Base-by-base conservation (phyloP, 2,113 vertebrate genomes). In the Pseudorhombus dupliciocellatus region DNA sequence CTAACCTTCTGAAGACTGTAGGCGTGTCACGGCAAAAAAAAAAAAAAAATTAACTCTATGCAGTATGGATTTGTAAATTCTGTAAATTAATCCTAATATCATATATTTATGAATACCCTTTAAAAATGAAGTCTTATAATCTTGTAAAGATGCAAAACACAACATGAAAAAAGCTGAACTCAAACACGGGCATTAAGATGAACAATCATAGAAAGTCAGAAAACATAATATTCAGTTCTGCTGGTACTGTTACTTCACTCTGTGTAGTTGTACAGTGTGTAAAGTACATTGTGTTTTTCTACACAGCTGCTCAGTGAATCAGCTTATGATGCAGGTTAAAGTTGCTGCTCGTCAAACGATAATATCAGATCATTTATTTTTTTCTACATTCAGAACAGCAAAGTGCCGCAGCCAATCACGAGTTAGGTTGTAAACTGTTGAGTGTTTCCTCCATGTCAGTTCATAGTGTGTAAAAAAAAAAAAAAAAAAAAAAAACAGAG, bases 51-150 rank as follows among this genome's bases (percentile, higher is more conserved):
- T 0, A 73, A 54, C 50, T 87, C 85, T 91, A 87, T 91, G 91
- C 88, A 91, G 69, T 76, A 66, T 48, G 73, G 54, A 48, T 60
- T 26, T 90, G 21, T 86, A 71, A 86, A 44, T 73, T 86, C 62
- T 85, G 70, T 81, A 81, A 57, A 79, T 63, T 18, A 63, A 50
- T 65, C 8, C 46, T 58, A 62, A 56, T 61, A 63, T 42, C 40
- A 18, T 84, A 52, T 70, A 58, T 81, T 76, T 79, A 68, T 67
- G 61, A 79, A 52, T 62, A 67, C 72, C 83, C 83, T 87, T 85
- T 87, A 84, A 75, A 87, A 84, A 44, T 25, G 20, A 71, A 70
- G 34, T 73, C 55, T 48, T 74, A 22, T 70, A 70, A 53, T 63
- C 16, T 58, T 66, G 7, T 61, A 10, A 66, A 25, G n/a, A 28